Percentiles rank a stretch among this genome's conserved stretches.
These are phyloP conservation scores for Rhinogobio ventralis DNA, from an alignment of 2,797 vertebrate genomes.

Conservation along the genomic window DNA sequence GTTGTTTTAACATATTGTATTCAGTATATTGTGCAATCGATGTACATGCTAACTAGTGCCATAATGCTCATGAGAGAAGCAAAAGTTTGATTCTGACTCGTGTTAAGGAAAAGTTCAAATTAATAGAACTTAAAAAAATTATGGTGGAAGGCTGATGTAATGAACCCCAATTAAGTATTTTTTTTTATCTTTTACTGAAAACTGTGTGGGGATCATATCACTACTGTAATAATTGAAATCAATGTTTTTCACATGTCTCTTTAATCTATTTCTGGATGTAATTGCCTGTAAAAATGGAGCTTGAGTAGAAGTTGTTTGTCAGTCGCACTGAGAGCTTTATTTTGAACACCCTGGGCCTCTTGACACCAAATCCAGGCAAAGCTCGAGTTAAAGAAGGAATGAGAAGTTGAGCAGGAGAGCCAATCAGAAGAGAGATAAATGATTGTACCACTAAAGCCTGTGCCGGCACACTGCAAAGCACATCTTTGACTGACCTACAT, in stretches of 20 bases:
- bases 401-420: constrained; percentile 29
- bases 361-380: constrained; percentile 38
- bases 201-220: neutral
- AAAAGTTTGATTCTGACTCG: neutral
- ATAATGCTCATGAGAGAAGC: neutral
- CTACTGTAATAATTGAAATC: neutral
- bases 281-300: constrained; percentile 11
- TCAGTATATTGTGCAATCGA: neutral
- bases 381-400: constrained; percentile 42
- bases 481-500: constrained; percentile 68
- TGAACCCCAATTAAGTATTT: neutral
- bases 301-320: neutral
- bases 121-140: neutral
- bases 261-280: neutral
- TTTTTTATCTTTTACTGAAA: neutral
- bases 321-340: constrained; percentile 26
- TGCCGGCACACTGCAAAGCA: constrained; percentile 53
- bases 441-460: constrained; percentile 52
- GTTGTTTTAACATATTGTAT: neutral
- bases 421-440: constrained; percentile 55
- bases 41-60: neutral
- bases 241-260: neutral
- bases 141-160: neutral
- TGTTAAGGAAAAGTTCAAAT: neutral
- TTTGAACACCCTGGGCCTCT: constrained; percentile 44